These are phyloP conservation scores for Limnephilus lunatus DNA, from an alignment of 2,888 invertebrate genomes.

Conservation along the genomic window DNA sequence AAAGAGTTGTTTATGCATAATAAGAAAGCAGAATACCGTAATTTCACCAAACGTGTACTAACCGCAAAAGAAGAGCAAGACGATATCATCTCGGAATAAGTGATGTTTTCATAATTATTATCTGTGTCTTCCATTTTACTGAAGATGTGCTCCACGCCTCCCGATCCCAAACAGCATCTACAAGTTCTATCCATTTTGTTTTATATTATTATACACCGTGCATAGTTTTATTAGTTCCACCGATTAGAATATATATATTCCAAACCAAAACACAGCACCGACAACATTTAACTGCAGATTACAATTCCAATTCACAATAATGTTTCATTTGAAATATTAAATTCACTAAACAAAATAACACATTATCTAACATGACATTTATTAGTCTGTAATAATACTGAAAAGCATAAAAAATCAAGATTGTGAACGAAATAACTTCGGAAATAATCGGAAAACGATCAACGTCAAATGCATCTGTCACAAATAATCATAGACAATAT, in stretches of 20 bases:
- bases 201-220: background rate
- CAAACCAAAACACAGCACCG: background rate
- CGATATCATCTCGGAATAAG: constrained; percentile 54
- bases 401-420: background rate
- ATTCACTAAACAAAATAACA: background rate
- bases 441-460: background rate
- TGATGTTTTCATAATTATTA: background rate
- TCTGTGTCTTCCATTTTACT: constrained; percentile 37
- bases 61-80: constrained; percentile 51
- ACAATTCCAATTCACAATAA: background rate
- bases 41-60: background rate
- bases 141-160: constrained; percentile 46
- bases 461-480: constrained; percentile 37
- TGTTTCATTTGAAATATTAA: background rate
- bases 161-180: constrained; percentile 51
- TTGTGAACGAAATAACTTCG: background rate
- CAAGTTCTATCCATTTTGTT: constrained; percentile 49
- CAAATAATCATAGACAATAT: background rate
- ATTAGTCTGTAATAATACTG: background rate
- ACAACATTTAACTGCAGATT: background rate
- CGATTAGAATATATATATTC: constrained; percentile 2
- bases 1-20: too few relatives aligned
- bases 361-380: background rate
- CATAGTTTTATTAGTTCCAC: background rate
- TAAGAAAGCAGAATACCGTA: background rate